Evolutionary conservation across 2,797 vertebrate genomes (phyloP).

Genomic region (Anomalospiza imberbis): DNA sequence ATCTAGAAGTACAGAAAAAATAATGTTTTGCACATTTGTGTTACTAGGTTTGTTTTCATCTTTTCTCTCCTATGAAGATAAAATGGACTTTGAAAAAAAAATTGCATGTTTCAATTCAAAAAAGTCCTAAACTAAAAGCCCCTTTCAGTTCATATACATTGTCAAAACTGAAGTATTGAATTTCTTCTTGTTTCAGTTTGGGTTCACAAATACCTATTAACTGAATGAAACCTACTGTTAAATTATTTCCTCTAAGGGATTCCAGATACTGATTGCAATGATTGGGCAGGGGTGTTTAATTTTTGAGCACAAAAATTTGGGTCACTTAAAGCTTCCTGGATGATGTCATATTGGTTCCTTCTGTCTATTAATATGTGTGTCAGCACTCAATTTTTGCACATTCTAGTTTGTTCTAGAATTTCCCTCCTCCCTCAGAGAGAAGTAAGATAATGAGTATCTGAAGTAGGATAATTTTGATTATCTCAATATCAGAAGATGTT

Average conservation of each 20-base stretch:
- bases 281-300: fast-evolving
- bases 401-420: neutral
- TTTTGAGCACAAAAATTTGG: neutral
- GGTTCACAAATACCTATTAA: neutral
- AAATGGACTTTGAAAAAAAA: neutral
- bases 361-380: neutral
- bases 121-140: neutral
- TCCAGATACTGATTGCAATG: neutral
- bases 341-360: neutral
- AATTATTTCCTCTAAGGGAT: neutral
- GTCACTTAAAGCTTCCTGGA: neutral
- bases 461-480: neutral
- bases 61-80: neutral
- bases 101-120: neutral
- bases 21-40: neutral
- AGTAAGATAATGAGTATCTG: neutral
- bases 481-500: neutral
- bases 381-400: neutral
- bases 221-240: neutral
- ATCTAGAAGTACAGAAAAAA: neutral
- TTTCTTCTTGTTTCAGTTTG: neutral
- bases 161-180: neutral
- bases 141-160: neutral
- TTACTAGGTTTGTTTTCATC: neutral
- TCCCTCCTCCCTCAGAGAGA: neutral